Conservation (phyloP, 2,797 vertebrate species). For the Pogoniulus pusillus region DNA sequence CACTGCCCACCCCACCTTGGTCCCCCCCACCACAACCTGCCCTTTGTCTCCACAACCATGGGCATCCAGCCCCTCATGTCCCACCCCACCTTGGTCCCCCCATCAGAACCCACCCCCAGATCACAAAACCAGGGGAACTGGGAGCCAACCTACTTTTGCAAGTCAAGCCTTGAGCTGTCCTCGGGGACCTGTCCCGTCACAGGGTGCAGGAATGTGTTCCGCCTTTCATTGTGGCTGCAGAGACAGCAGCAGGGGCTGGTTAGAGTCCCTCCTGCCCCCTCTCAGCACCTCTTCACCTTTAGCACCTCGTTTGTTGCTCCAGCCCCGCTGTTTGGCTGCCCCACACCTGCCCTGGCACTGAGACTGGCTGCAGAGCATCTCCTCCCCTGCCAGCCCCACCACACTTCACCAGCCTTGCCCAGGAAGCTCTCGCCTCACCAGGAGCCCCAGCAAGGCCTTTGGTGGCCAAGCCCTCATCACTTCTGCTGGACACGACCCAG, state of each 20-base stretch:
- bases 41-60: too few species aligned
- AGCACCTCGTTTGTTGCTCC: not conserved
- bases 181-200: constrained; percentile 83
- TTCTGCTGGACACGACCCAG: not conserved
- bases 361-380: not conserved
- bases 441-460: not conserved
- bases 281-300: not conserved
- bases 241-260: not conserved
- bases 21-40: too few species aligned
- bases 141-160: constrained; percentile 78
- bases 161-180: constrained; percentile 76
- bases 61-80: too few species aligned
- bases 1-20: too few species aligned
- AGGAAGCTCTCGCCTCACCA: fast-evolving
- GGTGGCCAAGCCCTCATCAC: not conserved
- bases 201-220: constrained; percentile 84
- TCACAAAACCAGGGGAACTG: fast-evolving
- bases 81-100: not conserved
- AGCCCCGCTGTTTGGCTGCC: fast-evolving
- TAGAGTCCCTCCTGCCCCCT: fast-evolving
- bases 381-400: fast-evolving
- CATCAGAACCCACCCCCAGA: not conserved
- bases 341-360: fast-evolving
- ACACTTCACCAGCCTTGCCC: fast-evolving
- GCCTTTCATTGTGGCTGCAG: constrained; percentile 90